phyloP scores from a whole-genome alignment of 2,797 vertebrate genomes.

The Rhincodon typus region DNA sequence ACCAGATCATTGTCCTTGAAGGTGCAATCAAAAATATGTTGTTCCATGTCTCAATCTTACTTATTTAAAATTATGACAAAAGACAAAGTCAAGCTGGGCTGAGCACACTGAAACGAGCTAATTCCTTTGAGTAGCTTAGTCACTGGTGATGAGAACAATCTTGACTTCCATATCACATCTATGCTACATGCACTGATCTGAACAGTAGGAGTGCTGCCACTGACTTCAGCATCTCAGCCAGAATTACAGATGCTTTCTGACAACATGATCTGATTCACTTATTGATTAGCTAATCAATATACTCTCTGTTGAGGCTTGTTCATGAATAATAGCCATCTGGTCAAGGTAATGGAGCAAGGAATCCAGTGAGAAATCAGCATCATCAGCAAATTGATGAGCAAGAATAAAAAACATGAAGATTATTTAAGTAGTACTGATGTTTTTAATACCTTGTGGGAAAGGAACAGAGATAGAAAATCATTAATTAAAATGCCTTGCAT shows the following conservation, averaged over 20 bases:
- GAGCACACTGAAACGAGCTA: not conserved
- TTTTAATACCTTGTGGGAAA: not conserved
- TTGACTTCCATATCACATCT: not conserved
- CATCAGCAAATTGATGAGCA: not conserved
- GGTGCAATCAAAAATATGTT: not conserved
- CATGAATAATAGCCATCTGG: not conserved
- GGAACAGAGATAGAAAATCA: not conserved
- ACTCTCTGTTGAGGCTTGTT: not conserved
- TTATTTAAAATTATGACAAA: not conserved
- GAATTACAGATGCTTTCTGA: not conserved
- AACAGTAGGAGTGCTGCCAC: not conserved
- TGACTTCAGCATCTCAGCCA: not conserved
- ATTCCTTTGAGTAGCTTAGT: not conserved
- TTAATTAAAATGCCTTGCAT: not conserved
- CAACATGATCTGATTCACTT: not conserved
- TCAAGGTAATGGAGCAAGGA: not conserved
- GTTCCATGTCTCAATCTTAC: not conserved
- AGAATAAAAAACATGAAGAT: not conserved
- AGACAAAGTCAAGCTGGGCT: not conserved
- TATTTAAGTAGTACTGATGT: not conserved
- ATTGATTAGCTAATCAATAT: constrained; percentile 1
- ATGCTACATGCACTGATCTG: not conserved
- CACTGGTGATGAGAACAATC: not conserved
- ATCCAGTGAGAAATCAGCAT: not conserved
- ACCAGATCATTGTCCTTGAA: not conserved